phyloP scores from a whole-genome alignment of 2,113 vertebrate species.

The Recurvirostra avosetta region DNA sequence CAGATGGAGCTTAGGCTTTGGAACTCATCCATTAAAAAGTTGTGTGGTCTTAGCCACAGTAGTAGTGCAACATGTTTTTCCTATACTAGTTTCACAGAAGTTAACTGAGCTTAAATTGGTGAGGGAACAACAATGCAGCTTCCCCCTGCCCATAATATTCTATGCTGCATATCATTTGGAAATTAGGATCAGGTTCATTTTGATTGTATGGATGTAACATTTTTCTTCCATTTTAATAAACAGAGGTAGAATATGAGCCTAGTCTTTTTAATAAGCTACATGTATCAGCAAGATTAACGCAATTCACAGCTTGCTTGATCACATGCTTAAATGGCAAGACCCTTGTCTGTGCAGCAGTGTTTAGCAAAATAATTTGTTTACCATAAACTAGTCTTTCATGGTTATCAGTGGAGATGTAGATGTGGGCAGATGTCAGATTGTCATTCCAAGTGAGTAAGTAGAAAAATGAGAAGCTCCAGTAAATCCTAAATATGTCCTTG shows the following conservation, averaged over 20 bases:
- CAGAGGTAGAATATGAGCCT: not conserved
- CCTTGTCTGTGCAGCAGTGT: not conserved
- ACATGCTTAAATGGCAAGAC: not conserved
- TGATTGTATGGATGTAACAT: not conserved
- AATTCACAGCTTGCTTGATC: not conserved
- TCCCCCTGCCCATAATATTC: not conserved
- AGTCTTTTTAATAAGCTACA: not conserved
- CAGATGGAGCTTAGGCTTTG: constrained; percentile 66
- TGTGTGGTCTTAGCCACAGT: constrained; percentile 70
- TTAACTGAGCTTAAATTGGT: constrained; percentile 51
- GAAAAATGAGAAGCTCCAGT: not conserved
- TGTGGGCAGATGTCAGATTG: not conserved
- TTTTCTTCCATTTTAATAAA: not conserved
- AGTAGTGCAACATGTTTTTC: constrained; percentile 59
- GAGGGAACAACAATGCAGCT: not conserved
- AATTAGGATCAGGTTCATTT: not conserved
- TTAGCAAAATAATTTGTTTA: constrained; percentile 7
- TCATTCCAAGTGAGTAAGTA: not conserved
- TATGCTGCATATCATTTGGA: not conserved
- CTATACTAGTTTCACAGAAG: constrained; percentile 45
- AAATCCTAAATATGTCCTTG: not conserved
- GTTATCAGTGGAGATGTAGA: not conserved
- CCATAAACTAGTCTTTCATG: not conserved
- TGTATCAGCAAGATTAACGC: not conserved
- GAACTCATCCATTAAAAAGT: constrained; percentile 56